A percentile compares a stretch with the other conserved stretches of the same genome.
These are phyloP conservation scores for Leucoptera coffeella DNA, from an alignment of 2,888 invertebrate genomes.

Conservation along the genomic window DNA sequence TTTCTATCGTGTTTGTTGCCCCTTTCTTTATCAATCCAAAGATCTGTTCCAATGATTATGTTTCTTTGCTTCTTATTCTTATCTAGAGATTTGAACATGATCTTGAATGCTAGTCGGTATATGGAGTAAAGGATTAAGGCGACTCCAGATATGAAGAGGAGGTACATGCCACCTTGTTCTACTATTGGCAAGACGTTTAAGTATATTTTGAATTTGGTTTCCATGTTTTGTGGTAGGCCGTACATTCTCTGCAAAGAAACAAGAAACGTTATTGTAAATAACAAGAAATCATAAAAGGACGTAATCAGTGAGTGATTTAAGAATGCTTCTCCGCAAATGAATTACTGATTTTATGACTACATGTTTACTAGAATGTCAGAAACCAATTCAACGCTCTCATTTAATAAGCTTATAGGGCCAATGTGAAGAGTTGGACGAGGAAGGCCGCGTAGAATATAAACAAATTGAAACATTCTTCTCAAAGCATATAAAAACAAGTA, in stretches of 20 bases:
- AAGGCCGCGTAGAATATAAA: too few species aligned
- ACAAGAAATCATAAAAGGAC: background rate
- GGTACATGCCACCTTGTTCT: conserved; percentile 51
- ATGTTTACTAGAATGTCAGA: too few species aligned
- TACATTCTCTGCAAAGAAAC: conserved; percentile 60
- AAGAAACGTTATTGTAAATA: conserved; percentile 1
- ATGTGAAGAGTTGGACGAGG: too few species aligned
- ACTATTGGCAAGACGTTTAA: conserved; percentile 63
- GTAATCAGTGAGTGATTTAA: too few species aligned
- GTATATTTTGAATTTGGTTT: conserved; percentile 64
- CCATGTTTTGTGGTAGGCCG: conserved; percentile 55
- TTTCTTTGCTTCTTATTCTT: conserved; percentile 13
- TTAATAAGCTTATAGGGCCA: too few species aligned
- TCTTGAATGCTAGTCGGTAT: conserved; percentile 32
- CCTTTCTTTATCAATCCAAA: conserved; percentile 14
- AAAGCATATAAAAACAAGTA: too few species aligned
- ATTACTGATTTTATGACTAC: too few species aligned
- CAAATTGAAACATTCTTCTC: too few species aligned
- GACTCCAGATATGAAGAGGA: conserved; percentile 40
- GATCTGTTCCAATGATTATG: conserved; percentile 13
- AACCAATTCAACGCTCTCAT: too few species aligned
- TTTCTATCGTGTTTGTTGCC: conserved; percentile 8
- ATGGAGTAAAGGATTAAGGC: conserved; percentile 45
- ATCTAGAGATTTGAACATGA: conserved; percentile 31
- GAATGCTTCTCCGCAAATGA: too few species aligned